Evolutionary conservation across 2,113 vertebrate species (phyloP).

Genomic region (Leiothrix lutea): DNA sequence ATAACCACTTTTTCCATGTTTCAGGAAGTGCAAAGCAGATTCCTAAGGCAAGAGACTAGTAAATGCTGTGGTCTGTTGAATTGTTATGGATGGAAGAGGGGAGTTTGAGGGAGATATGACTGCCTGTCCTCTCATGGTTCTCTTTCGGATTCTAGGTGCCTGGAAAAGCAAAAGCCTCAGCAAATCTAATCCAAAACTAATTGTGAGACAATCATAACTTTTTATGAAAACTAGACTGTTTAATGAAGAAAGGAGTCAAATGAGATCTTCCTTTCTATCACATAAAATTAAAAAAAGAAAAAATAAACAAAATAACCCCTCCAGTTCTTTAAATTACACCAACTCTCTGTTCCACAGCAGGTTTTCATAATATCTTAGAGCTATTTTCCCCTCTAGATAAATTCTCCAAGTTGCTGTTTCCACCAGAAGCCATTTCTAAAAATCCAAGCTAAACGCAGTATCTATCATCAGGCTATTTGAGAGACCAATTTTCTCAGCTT

Average conservation of each 20-base stretch:
- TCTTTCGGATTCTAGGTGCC: neutral
- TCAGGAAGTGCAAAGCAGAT: neutral
- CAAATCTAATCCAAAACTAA: neutral
- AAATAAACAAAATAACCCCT: neutral
- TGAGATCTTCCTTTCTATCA: neutral
- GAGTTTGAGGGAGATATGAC: neutral
- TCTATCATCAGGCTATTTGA: neutral
- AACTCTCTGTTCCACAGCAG: neutral
- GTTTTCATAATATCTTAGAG: neutral
- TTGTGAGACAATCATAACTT: neutral
- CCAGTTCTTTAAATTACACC: neutral
- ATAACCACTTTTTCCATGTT: neutral
- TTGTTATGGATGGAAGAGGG: neutral
- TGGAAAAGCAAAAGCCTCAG: neutral
- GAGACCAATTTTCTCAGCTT: neutral
- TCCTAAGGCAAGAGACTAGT: neutral
- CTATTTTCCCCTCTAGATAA: neutral
- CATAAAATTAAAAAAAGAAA: neutral
- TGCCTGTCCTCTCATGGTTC: neutral
- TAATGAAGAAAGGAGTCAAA: neutral
- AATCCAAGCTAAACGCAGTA: neutral
- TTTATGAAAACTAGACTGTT: neutral
- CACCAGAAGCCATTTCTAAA: neutral
- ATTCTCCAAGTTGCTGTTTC: neutral
- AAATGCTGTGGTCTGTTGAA: neutral